Base-by-base conservation (phyloP, 64 coral and sea anemone species). In the Actinia tenebrosa region DNA sequence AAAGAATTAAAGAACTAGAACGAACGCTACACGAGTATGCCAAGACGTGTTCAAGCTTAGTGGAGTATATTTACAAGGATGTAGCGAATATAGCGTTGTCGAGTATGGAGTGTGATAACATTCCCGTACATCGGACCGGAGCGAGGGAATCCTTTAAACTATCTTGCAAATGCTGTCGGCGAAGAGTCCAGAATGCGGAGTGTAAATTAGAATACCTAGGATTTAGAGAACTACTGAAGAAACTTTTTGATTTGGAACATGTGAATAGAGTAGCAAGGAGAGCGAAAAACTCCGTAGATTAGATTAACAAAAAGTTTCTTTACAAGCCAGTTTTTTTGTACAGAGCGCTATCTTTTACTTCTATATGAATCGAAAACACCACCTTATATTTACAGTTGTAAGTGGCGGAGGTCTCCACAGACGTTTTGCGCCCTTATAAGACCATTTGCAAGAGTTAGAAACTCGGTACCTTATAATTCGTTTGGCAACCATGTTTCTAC, bases 201-300 rank as follows among this genome's bases (percentile, higher is more conserved):
- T 91, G 90, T 16, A 42, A 83, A n/a, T 1, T 91, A 6, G 44
- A 87, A 18, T 91, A 91, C 19, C 45, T 44, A 42, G 60, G 9
- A 37, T 81, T 91, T 19, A 71, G 85, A 77, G 78, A 63, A 26
- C 7, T 81, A 22, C 44, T 91, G 61, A 91, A 91, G 44, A 91
- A 87, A 50, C 79, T 91, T 14, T 91, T 91, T 87, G 90, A 91
- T 82, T 59, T 91, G 10, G 86, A 83, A 60, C 78, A 91, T 47
- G 64, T 27, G 19, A 91, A 91, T 68, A 87, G 77, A 86, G 80
- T 84, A 58, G 90, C 85, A 0, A 60, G 85, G 20, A 45, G 66
- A 72, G 77, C 62, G 17, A 91, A 91, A 45, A 83, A 58, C 27
- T 58, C 83, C 16, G 23, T 42, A 85, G 83, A 85, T 42, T 42